Evolutionary conservation across 1,140 invertebrate species (phyloP).

Genomic region (Drosophila subpulchrella): DNA sequence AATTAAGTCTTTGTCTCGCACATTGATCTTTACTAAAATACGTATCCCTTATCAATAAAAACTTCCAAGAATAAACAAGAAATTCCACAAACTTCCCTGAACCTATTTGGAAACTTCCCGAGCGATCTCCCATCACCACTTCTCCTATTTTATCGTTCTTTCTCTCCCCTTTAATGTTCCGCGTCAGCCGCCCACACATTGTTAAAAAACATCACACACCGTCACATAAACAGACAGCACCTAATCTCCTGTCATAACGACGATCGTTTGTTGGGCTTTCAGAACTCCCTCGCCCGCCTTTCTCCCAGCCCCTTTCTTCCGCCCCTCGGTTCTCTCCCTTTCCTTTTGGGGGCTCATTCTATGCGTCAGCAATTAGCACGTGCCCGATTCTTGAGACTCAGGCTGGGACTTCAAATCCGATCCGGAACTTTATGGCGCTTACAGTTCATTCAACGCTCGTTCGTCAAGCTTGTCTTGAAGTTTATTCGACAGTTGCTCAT

Average conservation of each 20-base stretch:
- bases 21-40: not conserved
- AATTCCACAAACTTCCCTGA: conserved; percentile 1
- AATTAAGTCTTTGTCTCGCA: not conserved
- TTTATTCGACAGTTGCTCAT: conserved; percentile 37
- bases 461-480: conserved; percentile 52
- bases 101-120: conserved; percentile 15
- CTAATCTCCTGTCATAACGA: conserved; percentile 54
- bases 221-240: conserved; percentile 11
- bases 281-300: conserved; percentile 10
- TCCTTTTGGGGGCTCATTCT: conserved; percentile 11
- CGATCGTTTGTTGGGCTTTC: conserved; percentile 46
- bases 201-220: not conserved
- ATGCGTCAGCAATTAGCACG: conserved; percentile 80
- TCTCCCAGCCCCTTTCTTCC: not conserved
- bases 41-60: not conserved
- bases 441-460: conserved; percentile 59
- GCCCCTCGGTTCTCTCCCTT: not conserved
- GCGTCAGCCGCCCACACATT: conserved; percentile 29
- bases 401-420: conserved; percentile 31
- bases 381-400: conserved; percentile 40
- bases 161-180: conserved; percentile 4
- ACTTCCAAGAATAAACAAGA: not conserved
- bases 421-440: conserved; percentile 74
- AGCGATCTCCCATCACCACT: conserved; percentile 3
- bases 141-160: not conserved